Base-by-base conservation (phyloP, 1,140 invertebrate genomes). In the Dufourea novaeangliae region DNA sequence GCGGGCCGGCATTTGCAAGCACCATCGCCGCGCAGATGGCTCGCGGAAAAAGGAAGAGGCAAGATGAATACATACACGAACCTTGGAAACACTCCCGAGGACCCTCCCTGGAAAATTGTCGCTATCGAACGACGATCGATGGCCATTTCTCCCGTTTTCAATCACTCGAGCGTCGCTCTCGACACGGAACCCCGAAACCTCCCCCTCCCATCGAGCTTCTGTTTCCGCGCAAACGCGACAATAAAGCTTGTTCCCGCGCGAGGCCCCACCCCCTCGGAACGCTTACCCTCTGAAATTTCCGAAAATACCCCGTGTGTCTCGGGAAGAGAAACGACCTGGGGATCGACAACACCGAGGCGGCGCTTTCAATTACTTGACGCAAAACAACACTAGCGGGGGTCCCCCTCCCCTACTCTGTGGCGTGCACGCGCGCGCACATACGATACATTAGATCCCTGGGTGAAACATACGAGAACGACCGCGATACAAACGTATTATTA, bases 1-100 rank as follows among this genome's bases (percentile, higher is more conserved):
- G 73, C 69, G 56, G 39, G 57, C 50, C 32, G 52, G 63, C 63
- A 54, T 39, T 63, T 63, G 50, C 76, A 57, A 62, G 67, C 59
- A 69, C 57, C 25, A 67, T 69, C 50, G 32, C 59, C 50, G 32
- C 59, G 68, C 74, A 82, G 73, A 78, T 83, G 79, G 61, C 74
- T 46, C 54, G 54, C 54, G 73, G 69, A 56, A 83, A n/a, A 66
- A 71, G 73, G 52, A 72, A 62, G 78, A 50, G 56, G 34, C 44
- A 37, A 77, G 80, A 82, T 77, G 72, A 82, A 81, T 71, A 81
- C 44, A 54, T 32, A 50, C 37, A 25, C 20, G 6, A 37, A 17
- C 34, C 52, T 32, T 46, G 39, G 34, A 34, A n/a, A n/a, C n/a
- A 39, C 34, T 0, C 34, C 25, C 14, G 27, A 8, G 8, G 8